Evolutionary conservation across 2,888 invertebrate species (phyloP).

Genomic region (Athrips mouffetella): DNA sequence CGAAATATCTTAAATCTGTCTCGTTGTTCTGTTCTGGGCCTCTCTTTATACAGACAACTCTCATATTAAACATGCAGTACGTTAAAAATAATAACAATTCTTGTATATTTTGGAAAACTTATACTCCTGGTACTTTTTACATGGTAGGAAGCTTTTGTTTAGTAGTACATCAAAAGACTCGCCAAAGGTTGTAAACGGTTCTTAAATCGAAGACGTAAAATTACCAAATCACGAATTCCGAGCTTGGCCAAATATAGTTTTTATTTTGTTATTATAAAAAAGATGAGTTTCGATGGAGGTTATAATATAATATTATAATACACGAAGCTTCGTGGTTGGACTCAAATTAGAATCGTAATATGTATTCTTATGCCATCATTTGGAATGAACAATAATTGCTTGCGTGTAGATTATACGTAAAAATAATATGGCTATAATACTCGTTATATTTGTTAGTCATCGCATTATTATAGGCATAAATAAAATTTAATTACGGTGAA

Average conservation of each 20-base stretch:
- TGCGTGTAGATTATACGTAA: constrained; percentile 51
- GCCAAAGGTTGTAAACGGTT: constrained; percentile 10
- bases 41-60: no score
- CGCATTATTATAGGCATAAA: constrained; percentile 55
- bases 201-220: constrained; percentile 12
- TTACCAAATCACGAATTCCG: constrained; percentile 11
- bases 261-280: constrained; percentile 36
- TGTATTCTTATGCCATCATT: constrained; percentile 58
- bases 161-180: no score
- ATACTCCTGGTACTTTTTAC: no score
- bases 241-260: constrained; percentile 29
- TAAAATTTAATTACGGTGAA: constrained; percentile 26
- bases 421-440: constrained; percentile 50
- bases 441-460: constrained; percentile 45
- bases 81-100: no score
- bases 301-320: constrained; percentile 36
- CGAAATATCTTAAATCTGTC: constrained; percentile 15
- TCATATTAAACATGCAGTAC: no score
- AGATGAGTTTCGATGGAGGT: constrained; percentile 23
- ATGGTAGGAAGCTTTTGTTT: no score
- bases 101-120: no score
- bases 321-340: constrained; percentile 30
- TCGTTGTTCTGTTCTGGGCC: no score
- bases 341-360: constrained; percentile 57
- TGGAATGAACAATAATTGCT: constrained; percentile 57